Conservation (phyloP, 2,888 invertebrate species). For the Acrobasis suavella region DNA sequence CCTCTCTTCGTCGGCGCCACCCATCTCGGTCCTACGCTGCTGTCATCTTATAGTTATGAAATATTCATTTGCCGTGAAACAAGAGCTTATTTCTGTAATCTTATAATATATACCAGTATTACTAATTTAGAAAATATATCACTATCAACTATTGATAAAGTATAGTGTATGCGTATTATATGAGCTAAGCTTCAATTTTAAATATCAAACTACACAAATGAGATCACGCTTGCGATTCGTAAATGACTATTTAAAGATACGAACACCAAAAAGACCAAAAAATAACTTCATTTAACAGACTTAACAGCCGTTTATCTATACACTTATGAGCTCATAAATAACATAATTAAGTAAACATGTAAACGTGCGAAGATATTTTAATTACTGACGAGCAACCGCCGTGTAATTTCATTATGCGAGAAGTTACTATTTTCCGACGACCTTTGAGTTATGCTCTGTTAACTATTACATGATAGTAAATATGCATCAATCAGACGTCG, state of each 20-base stretch:
- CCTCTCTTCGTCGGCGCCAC: too few relatives aligned
- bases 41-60: too few relatives aligned
- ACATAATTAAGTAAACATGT: conserved; percentile 1
- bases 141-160: too few relatives aligned
- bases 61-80: too few relatives aligned
- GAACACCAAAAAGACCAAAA: not conserved
- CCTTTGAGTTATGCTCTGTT: conserved; percentile 22
- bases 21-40: too few relatives aligned
- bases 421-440: not conserved
- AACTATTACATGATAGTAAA: conserved; percentile 2
- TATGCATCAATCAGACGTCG: conserved; percentile 19
- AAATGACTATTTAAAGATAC: not conserved
- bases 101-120: too few relatives aligned
- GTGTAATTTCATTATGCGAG: conserved; percentile 20
- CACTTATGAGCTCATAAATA: not conserved
- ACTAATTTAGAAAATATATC: too few relatives aligned
- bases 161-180: too few relatives aligned
- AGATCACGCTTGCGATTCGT: not conserved
- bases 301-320: not conserved
- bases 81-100: too few relatives aligned
- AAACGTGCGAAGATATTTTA: conserved; percentile 14
- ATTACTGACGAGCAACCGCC: conserved; percentile 12
- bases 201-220: not conserved
- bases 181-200: too few relatives aligned
- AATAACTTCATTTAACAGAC: not conserved